These are phyloP conservation scores for Gambelia wislizenii DNA, from an alignment of 2,797 vertebrate species.

Conservation along the genomic window DNA sequence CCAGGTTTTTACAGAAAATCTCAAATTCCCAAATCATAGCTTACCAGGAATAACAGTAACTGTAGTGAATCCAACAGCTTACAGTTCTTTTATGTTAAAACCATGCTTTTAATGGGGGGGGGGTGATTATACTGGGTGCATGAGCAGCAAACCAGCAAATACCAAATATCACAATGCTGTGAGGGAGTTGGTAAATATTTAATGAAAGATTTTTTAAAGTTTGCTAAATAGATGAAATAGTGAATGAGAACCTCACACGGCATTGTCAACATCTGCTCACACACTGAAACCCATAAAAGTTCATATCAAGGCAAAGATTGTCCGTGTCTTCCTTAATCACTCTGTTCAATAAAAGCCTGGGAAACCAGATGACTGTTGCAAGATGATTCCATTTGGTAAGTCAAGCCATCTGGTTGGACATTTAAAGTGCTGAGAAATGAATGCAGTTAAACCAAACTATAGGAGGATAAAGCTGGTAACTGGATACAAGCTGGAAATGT, in stretches of 20 bases:
- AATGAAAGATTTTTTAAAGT: slow-evolving; percentile 11
- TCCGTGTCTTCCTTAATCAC: slow-evolving; percentile 47
- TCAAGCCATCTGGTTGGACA: slow-evolving; percentile 61
- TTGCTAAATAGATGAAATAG: slow-evolving; percentile 27
- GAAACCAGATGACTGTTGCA: slow-evolving; percentile 61
- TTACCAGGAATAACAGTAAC: not conserved
- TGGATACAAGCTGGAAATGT: slow-evolving; percentile 61
- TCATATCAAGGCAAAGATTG: slow-evolving; percentile 34
- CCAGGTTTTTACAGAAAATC: not conserved
- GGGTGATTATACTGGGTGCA: not conserved
- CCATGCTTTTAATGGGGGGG: not conserved
- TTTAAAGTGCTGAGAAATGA: slow-evolving; percentile 31
- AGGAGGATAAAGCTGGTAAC: slow-evolving; percentile 62
- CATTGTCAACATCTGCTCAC: slow-evolving; percentile 39
- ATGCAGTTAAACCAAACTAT: slow-evolving; percentile 44
- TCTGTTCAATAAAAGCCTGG: slow-evolving; percentile 57
- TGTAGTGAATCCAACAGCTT: not conserved
- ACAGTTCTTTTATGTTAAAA: not conserved
- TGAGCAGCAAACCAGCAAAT: not conserved
- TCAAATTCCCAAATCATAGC: not conserved
- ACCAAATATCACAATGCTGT: not conserved
- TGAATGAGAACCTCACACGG: slow-evolving; percentile 32
- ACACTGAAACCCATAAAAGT: slow-evolving; percentile 44
- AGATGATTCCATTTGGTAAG: slow-evolving; percentile 60
- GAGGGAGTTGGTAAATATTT: slow-evolving; percentile 17